Base-by-base conservation (phyloP, 1,140 invertebrate genomes). In the Elymnias hypermnestra region DNA sequence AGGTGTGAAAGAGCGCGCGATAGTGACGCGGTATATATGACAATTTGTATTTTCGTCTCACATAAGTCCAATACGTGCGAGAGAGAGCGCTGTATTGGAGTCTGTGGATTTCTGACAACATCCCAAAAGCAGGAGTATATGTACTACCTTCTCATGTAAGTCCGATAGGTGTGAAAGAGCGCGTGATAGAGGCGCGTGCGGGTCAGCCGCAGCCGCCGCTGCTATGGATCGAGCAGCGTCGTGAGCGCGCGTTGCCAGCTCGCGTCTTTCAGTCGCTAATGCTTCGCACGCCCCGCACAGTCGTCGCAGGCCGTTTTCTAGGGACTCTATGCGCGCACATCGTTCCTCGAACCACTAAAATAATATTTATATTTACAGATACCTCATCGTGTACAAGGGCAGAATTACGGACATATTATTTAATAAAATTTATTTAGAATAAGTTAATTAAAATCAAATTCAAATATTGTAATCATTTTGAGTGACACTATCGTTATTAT, bases 281-380 rank as follows among this genome's bases (percentile, higher is more conserved):
- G 93, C 89, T 81, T 99, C 98, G 38, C 98, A 92, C 57, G 94
- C 95, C 18, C 90, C 87, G 79, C 96, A 95, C 35, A 99, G 87
- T 62, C 97, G 95, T 23, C 94, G 89, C 17, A 99, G 87, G 60
- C 98, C 95, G 12, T 89, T 89, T 76, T 99, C 98, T 14, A 99
- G 86, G 29, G 93, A 93, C 65, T 99, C 98, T 40, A 99, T 91
- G 81, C 98, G 95, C 10, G 92, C 90, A 10, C 94, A 92, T 70
- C 97, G 98, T 73, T 99, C 97, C 77, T 99, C 97, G 87, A 99
- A 99, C 98, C 98, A 99, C 95, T 98, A 14, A 15, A 33, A 33
- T 7, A 8, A 13, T 15, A 7, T 5, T 33, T 4, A 21, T 6
- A 4, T 3, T 21, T n/a, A n/a, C n/a, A n/a, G n/a, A n/a, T n/a